phyloP scores from a whole-genome alignment of 2,797 vertebrate species.

The Pelobates cultripes region DNA sequence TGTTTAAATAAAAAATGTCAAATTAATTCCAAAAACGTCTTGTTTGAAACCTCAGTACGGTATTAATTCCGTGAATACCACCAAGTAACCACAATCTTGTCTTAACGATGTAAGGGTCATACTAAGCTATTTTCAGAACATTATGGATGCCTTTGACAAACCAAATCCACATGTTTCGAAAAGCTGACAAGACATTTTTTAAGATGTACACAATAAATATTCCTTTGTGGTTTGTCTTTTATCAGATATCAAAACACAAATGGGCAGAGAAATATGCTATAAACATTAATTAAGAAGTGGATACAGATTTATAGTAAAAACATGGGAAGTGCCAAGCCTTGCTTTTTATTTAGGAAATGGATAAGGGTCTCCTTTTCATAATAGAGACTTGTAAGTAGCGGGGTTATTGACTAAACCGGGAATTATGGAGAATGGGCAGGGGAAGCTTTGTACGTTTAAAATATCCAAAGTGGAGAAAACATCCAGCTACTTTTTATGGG shows the following conservation, averaged over 20 bases:
- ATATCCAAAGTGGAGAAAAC: too few relatives aligned
- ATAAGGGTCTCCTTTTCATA: too few relatives aligned
- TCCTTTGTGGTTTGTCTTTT: background rate
- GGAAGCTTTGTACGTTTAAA: too few relatives aligned
- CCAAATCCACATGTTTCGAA: background rate
- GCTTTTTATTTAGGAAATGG: too few relatives aligned
- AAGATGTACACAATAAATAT: slow-evolving; percentile 11
- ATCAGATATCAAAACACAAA: background rate
- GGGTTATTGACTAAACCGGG: too few relatives aligned
- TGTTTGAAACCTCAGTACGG: background rate
- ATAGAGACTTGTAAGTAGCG: too few relatives aligned
- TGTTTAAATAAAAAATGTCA: background rate
- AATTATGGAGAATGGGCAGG: too few relatives aligned
- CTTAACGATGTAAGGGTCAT: background rate
- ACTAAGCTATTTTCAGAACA: background rate
- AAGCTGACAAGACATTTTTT: slow-evolving; percentile 1
- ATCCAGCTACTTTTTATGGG: too few relatives aligned
- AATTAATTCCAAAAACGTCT: background rate
- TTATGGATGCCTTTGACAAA: background rate
- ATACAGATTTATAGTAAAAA: background rate
- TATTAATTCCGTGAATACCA: background rate
- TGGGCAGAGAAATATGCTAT: background rate
- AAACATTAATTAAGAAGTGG: background rate
- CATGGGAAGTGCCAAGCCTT: too few relatives aligned
- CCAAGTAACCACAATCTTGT: background rate